Percentiles rank a stretch among this genome's conserved stretches.
Conservation (phyloP, 2,113 vertebrate species). For the Oenanthe melanoleuca region DNA sequence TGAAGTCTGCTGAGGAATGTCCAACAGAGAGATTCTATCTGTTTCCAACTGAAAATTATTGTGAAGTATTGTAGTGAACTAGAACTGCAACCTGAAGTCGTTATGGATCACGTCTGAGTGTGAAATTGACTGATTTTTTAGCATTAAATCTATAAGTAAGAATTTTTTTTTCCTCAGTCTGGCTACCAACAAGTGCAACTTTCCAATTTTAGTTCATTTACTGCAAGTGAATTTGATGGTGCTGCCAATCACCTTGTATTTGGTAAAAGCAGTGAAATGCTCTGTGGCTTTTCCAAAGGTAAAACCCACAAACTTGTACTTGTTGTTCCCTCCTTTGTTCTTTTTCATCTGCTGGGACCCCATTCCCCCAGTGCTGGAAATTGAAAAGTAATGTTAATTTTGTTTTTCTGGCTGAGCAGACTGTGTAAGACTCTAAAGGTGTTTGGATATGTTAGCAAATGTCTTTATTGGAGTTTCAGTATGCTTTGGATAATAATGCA, state of each 20-base stretch:
- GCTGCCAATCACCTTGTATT: fast-evolving
- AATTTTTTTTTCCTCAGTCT: not conserved
- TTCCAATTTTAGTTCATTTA: not conserved
- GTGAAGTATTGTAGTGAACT: not conserved
- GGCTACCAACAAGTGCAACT: not conserved
- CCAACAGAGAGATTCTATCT: not conserved
- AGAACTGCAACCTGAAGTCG: not conserved
- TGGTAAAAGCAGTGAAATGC: not conserved
- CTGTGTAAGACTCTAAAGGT: not conserved
- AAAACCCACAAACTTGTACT: not conserved
- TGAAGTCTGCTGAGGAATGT: not conserved
- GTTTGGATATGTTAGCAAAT: not conserved
- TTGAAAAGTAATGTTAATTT: not conserved
- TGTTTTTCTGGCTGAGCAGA: not conserved
- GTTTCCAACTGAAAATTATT: not conserved
- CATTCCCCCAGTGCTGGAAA: not conserved
- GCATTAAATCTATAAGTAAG: not conserved
- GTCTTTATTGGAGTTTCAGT: not conserved
- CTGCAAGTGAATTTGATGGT: not conserved
- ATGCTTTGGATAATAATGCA: not conserved
- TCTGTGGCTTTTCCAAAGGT: not conserved
- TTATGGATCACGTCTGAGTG: not conserved
- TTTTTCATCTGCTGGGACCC: not conserved
- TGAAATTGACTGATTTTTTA: not conserved
- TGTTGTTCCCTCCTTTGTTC: not conserved